Conservation (phyloP, 35 echinoderm and acorn worm species). For the Ophiothrix spiculata region DNA sequence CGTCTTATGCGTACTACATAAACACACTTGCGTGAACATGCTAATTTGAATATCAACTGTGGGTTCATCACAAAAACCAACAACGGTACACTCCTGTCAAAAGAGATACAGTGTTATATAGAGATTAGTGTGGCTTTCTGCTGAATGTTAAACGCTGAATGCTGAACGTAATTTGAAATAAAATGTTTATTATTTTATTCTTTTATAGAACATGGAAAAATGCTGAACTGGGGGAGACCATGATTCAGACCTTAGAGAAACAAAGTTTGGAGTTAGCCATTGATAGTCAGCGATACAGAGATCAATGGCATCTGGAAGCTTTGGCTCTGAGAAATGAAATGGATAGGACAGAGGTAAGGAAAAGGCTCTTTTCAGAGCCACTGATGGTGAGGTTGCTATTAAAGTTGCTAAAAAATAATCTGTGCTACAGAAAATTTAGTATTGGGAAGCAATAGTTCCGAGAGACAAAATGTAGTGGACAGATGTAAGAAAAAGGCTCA, state of each 20-base stretch:
- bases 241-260: conserved; percentile 93
- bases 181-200: too few relatives aligned
- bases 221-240: conserved; percentile 91
- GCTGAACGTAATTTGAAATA: too few relatives aligned
- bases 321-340: conserved; percentile 87
- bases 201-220: conserved; percentile 94
- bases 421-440: neutral
- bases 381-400: neutral
- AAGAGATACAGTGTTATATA: too few relatives aligned
- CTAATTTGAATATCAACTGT: too few relatives aligned
- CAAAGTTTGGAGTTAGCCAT: conserved; percentile 82
- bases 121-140: too few relatives aligned
- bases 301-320: conserved; percentile 78
- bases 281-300: conserved; percentile 77
- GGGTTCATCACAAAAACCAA: too few relatives aligned
- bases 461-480: neutral
- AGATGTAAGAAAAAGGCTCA: neutral
- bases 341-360: conserved; percentile 89
- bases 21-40: too few relatives aligned
- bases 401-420: neutral
- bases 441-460: neutral
- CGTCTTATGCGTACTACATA: too few relatives aligned
- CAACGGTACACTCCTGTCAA: too few relatives aligned
- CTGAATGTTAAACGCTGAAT: too few relatives aligned
- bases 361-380: neutral